Percentiles rank a stretch among this genome's conserved stretches.
phyloP scores from a whole-genome alignment of 2,888 invertebrate species.

The Drosophila melanosoma region DNA sequence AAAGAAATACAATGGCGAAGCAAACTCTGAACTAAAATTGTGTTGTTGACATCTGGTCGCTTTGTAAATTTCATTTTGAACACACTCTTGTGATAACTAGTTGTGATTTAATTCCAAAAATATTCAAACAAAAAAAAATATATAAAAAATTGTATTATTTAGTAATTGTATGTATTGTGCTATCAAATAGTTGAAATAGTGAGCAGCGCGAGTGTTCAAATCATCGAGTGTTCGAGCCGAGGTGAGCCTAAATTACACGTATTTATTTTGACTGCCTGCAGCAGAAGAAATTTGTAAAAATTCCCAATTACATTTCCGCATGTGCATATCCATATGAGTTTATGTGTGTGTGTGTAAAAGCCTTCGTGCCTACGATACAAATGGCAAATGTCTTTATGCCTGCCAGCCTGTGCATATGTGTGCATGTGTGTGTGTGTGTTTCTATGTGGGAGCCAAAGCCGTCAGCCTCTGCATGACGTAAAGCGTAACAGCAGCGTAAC shows the following conservation, averaged over 20 bases:
- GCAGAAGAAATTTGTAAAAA: constrained; percentile 43
- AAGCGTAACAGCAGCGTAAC: constrained; percentile 55
- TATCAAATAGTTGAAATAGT: constrained; percentile 51
- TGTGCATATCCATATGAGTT: constrained; percentile 38
- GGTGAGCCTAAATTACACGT: constrained; percentile 63
- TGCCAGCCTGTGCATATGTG: constrained; percentile 30
- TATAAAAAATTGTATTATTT: constrained; percentile 11
- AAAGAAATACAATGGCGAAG: constrained; percentile 74
- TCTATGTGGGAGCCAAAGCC: constrained; percentile 66
- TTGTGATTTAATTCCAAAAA: constrained; percentile 72
- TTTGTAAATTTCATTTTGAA: constrained; percentile 63
- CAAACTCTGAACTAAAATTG: constrained; percentile 67
- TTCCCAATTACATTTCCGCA: constrained; percentile 71
- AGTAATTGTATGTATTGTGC: constrained; percentile 69
- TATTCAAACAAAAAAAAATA: constrained; percentile 14
- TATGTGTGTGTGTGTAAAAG: constrained; percentile 33
- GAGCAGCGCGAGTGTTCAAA: constrained; percentile 49
- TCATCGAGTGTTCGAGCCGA: constrained; percentile 46
- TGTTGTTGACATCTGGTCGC: constrained; percentile 80
- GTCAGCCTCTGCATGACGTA: constrained; percentile 72
- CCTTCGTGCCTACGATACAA: constrained; percentile 23
- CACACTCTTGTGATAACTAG: constrained; percentile 72
- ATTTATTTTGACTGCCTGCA: constrained; percentile 16
- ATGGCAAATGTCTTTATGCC: constrained; percentile 44
- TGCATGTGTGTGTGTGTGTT: constrained; percentile 24